Evolutionary conservation across 2,797 vertebrate genomes (phyloP).

Genomic region (Eulemur coronatus): DNA sequence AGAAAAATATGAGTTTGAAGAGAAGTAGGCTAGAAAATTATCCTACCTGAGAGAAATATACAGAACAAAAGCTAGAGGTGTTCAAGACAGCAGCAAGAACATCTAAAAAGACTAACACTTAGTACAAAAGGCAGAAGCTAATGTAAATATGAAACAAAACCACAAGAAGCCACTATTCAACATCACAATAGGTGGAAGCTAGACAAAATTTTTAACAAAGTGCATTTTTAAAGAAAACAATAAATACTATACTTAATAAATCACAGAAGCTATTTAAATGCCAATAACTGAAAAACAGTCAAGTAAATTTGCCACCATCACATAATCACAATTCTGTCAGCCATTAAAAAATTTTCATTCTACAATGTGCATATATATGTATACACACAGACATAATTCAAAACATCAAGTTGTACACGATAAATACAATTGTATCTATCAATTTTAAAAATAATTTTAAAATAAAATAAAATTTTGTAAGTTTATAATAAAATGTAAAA

Average conservation of each 20-base stretch:
- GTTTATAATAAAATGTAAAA: slow-evolving; percentile 24
- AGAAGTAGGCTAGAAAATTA: background rate
- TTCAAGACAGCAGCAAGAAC: background rate
- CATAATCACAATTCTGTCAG: background rate
- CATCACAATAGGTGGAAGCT: background rate
- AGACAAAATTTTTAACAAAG: background rate
- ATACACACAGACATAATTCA: background rate
- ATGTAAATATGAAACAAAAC: background rate
- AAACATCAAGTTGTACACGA: background rate
- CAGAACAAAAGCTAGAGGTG: background rate
- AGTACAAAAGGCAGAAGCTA: background rate
- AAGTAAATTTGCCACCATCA: background rate
- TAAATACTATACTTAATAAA: background rate
- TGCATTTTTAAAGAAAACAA: background rate
- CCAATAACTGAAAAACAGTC: background rate
- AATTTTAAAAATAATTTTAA: background rate
- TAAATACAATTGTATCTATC: background rate
- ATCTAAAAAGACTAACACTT: background rate
- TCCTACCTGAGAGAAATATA: background rate
- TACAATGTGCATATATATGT: background rate
- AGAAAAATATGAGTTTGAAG: background rate
- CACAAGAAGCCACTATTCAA: background rate
- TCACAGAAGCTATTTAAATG: background rate
- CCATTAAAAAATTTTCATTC: background rate
- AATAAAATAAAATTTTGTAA: background rate